Base-by-base conservation (phyloP, 2,113 vertebrate species). In the Rutilus rutilus region DNA sequence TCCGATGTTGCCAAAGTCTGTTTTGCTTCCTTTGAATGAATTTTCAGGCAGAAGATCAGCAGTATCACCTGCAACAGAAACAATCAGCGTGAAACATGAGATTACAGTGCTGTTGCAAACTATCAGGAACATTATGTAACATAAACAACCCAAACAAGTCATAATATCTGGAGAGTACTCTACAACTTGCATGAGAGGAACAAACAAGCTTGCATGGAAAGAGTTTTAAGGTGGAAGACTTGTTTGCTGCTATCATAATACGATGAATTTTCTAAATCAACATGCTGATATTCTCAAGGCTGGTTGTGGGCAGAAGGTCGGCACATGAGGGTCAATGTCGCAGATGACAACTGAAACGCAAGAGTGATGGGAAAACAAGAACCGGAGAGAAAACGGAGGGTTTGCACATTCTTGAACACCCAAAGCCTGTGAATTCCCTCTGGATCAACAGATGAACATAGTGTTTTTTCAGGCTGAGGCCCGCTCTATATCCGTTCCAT, bases 1-100 rank as follows among this genome's bases (percentile, higher is more conserved):
- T 30, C 98, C 98, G 0, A 98, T 95, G 86, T 94, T 97, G 6
- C 98, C 98, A n/a, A 99, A 97, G 0, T 87, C 96, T 1, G 86
- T 65, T 0, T 95, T 97, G 11, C 96, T 97, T 54, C 95, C 96
- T 81, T 96, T 25, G 5, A 99, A 99, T 5, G 97, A 95, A 62
- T 91, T 94, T 25, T 93, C 93, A 0, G 96, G 96, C 21, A 93
- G 88, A 65, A 99, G 95, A 6, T 86, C 90, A 0, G 89, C 83
- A 14, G 95, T 94, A 0, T 90, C 94, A 80, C 97, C 97, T 99
- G 91, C 62, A 12, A 78, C 33, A 83, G 12, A 85, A 84, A 69
- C 39, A 78, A 27, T n/a, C 10, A 62, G 27, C 47, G 39, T 76
- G 69, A 54, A 54, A 77, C 50, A 83, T 19, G 5, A 73, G 81